Percentiles rank a stretch among this genome's conserved stretches.
Evolutionary conservation across 2,888 invertebrate species (phyloP).

Genomic region (Drosophila siamana): DNA sequence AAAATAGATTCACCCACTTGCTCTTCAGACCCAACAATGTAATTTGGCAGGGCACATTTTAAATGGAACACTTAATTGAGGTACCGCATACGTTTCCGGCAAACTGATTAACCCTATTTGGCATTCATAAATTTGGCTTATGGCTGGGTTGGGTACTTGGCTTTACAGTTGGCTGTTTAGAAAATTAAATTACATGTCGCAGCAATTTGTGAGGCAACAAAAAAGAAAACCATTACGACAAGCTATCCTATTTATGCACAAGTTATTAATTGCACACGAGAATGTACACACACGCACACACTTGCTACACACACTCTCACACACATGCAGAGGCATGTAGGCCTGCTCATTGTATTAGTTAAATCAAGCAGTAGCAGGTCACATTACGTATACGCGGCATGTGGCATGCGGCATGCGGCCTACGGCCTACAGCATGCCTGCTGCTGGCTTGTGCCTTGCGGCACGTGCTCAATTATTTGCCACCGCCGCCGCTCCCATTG

Average conservation of each 20-base stretch:
- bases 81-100: neutral
- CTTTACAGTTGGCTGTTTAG: constrained; percentile 26
- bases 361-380: constrained; percentile 56
- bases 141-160: neutral
- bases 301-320: neutral
- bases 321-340: constrained; percentile 2
- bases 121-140: constrained; percentile 10
- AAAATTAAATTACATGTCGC: constrained; percentile 54
- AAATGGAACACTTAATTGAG: constrained; percentile 3
- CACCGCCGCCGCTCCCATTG: constrained; percentile 8
- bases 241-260: constrained; percentile 56
- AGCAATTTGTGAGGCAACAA: constrained; percentile 25
- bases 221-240: constrained; percentile 32
- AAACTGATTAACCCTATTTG: constrained; percentile 23
- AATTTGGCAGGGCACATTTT: neutral
- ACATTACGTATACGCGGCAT: constrained; percentile 60
- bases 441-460: constrained; percentile 29
- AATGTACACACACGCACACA: constrained; percentile 17
- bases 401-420: constrained; percentile 13
- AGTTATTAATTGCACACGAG: constrained; percentile 64
- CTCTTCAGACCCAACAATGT: neutral
- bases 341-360: constrained; percentile 44
- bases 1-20: neutral
- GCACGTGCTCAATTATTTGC: constrained; percentile 70
- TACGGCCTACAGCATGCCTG: constrained; percentile 22